These are phyloP conservation scores for Smutsia gigantea DNA, from an alignment of 2,797 vertebrate genomes.

Conservation along the genomic window DNA sequence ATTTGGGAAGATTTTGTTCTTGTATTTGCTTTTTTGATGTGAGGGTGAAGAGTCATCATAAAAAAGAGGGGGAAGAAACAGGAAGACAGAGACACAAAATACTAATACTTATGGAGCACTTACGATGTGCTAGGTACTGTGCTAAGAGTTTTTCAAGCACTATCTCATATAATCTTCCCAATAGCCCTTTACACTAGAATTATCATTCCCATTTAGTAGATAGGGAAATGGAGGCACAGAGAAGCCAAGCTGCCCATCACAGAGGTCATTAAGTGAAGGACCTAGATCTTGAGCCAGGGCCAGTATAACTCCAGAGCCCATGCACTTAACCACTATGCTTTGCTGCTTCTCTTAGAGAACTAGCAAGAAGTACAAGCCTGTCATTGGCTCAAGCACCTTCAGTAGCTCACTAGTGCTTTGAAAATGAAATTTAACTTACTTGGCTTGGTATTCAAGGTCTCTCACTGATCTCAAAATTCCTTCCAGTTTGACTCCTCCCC, in stretches of 20 bases:
- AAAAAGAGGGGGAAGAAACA: neutral
- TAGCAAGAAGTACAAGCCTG: neutral
- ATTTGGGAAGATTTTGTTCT: neutral
- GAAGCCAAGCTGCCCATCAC: neutral
- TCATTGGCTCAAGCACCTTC: neutral
- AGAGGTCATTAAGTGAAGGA: neutral
- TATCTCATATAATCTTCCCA: neutral
- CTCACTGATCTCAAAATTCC: neutral
- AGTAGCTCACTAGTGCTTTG: neutral
- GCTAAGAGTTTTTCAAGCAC: neutral
- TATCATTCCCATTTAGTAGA: neutral
- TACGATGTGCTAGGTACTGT: neutral
- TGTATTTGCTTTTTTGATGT: neutral
- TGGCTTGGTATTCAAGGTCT: neutral
- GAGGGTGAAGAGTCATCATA: neutral
- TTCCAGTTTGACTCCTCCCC: neutral
- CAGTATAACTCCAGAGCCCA: neutral
- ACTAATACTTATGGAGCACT: neutral
- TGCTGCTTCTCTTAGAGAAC: neutral
- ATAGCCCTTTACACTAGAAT: neutral
- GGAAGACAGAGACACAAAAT: conserved; percentile 20
- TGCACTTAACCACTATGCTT: neutral
- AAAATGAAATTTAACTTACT: neutral
- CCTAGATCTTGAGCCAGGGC: neutral
- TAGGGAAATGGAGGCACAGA: neutral